These are phyloP conservation scores for Panthera uncia DNA, from an alignment of 2,113 vertebrate genomes.

Conservation along the genomic window DNA sequence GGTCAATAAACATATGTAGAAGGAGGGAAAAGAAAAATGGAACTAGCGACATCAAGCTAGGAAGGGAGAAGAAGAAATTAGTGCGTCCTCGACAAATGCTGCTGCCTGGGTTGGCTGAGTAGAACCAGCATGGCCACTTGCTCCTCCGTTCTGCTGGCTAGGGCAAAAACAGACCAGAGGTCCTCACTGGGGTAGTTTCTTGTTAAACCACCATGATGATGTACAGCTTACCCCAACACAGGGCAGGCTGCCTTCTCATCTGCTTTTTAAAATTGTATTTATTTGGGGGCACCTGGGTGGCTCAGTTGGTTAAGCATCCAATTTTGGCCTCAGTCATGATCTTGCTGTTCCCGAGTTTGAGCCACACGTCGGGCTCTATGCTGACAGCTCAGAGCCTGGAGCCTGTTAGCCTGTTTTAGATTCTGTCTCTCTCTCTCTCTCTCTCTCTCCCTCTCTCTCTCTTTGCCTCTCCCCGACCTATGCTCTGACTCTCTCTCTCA, in stretches of 20 bases:
- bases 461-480: too few species aligned
- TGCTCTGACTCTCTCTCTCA: too few species aligned
- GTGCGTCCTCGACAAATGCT: neutral
- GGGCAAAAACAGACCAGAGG: conserved; percentile 21
- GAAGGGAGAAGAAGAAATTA: neutral
- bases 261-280: neutral
- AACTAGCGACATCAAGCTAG: neutral
- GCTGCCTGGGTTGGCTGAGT: neutral
- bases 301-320: too few species aligned
- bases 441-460: too few species aligned
- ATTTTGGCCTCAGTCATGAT: too few species aligned
- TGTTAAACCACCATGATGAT: neutral
- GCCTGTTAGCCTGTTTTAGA: too few species aligned
- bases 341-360: too few species aligned
- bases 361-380: too few species aligned
- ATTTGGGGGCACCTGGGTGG: too few species aligned
- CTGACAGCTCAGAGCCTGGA: too few species aligned
- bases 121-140: neutral
- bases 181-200: neutral
- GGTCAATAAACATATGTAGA: neutral
- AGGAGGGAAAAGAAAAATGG: neutral
- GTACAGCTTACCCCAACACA: neutral
- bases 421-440: too few species aligned
- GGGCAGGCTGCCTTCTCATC: neutral
- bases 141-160: neutral